phyloP scores from a whole-genome alignment of 2,113 vertebrate species.

The Phocoena sinus region DNA sequence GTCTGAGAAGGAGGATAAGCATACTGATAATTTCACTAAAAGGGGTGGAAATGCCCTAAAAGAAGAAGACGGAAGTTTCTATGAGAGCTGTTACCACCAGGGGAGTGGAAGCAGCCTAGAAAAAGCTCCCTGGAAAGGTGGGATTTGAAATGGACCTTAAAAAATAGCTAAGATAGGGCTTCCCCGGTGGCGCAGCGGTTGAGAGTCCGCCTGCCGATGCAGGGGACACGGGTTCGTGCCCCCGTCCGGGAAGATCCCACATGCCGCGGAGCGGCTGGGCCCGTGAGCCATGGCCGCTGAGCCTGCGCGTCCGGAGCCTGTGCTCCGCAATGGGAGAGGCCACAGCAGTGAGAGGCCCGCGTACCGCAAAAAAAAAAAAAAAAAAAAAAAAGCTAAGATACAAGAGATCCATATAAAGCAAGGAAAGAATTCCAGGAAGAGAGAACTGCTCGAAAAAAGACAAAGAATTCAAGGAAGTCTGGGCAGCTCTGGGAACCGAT shows the following conservation, averaged over 20 bases:
- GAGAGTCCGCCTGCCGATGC: too few species aligned
- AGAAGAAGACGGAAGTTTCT: background rate
- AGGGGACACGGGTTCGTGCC: too few species aligned
- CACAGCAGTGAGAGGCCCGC: too few species aligned
- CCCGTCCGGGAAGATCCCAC: too few species aligned
- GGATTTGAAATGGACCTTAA: background rate
- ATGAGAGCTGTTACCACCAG: background rate
- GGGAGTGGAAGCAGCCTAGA: background rate
- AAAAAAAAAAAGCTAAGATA: background rate
- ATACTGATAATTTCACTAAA: background rate
- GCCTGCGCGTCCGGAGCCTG: too few species aligned
- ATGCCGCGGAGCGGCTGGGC: too few species aligned
- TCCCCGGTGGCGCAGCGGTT: too few species aligned
- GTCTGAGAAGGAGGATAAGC: background rate
- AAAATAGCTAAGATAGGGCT: background rate
- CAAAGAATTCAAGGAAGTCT: background rate
- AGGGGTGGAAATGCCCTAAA: background rate
- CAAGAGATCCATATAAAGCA: background rate
- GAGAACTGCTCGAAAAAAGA: background rate
- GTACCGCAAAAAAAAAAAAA: too few species aligned
- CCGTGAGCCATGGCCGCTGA: too few species aligned
- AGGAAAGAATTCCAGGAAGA: background rate
- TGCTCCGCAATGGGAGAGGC: too few species aligned
- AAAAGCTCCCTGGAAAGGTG: background rate
- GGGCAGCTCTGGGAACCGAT: background rate